phyloP scores from a whole-genome alignment of 2,888 invertebrate genomes.

The Leptopilina myrica region DNA sequence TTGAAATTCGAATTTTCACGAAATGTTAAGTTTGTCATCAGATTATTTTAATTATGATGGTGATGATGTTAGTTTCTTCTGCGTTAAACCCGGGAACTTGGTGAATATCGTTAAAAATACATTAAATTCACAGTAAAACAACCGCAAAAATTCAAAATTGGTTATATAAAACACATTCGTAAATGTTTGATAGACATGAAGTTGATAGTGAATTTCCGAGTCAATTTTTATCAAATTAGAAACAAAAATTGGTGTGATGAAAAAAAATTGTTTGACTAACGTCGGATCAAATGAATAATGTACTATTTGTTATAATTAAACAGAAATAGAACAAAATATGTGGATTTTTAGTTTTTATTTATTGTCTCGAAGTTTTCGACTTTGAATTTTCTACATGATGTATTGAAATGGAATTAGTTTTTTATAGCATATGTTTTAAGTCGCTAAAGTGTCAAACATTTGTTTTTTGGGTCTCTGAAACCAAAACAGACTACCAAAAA shows the following conservation, averaged over 20 bases:
- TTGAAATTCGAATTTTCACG: no score
- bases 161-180: slow-evolving; percentile 13
- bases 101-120: not conserved
- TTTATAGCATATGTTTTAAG: no score
- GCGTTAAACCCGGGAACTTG: slow-evolving; percentile 2
- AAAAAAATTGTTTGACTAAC: slow-evolving; percentile 1
- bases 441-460: no score
- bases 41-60: not conserved
- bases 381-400: no score
- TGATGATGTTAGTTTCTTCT: not conserved
- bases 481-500: no score
- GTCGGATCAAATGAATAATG: slow-evolving; percentile 2
- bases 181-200: slow-evolving; percentile 5
- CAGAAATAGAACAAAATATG: no score
- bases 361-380: no score
- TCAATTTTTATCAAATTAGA: not conserved
- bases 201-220: not conserved
- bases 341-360: no score
- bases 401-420: no score
- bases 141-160: slow-evolving; percentile 7
- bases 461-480: no score
- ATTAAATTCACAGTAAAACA: slow-evolving; percentile 13
- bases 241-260: not conserved
- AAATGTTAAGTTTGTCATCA: not conserved
- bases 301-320: not conserved